Conservation (phyloP, 1,140 invertebrate genomes). For the Colletes latitarsis region DNA sequence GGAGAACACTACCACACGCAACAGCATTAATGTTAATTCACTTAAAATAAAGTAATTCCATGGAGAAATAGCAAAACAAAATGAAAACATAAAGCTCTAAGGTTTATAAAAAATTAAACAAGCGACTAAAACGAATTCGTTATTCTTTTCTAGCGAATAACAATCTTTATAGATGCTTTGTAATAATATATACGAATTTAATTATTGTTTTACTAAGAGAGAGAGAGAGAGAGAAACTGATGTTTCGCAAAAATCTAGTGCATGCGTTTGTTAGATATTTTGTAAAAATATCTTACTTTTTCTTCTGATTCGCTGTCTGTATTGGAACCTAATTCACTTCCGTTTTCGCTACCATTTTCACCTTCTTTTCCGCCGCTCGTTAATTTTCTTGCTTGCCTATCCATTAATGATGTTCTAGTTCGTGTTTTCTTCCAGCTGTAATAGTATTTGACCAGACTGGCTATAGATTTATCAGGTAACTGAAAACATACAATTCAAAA, state of each 20-base stretch:
- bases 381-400: slow-evolving; percentile 90
- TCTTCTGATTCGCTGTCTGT: slow-evolving; percentile 94
- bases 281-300: slow-evolving; percentile 86
- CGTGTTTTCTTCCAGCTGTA: slow-evolving; percentile 99
- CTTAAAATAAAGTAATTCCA: slow-evolving; percentile 22
- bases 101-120: slow-evolving; percentile 16
- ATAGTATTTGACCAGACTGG: slow-evolving; percentile 98
- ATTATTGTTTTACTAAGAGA: slow-evolving; percentile 10
- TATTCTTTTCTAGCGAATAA: slow-evolving; percentile 13
- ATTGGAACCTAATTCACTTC: slow-evolving; percentile 88
- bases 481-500: slow-evolving; percentile 76
- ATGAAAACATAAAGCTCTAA: slow-evolving; percentile 20
- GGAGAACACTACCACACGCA: slow-evolving; percentile 45
- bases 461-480: slow-evolving; percentile 98
- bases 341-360: slow-evolving; percentile 89
- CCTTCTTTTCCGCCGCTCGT: slow-evolving; percentile 82
- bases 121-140: slow-evolving; percentile 34
- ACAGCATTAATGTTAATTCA: slow-evolving; percentile 37
- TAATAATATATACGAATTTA: not conserved
- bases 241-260: slow-evolving; percentile 17
- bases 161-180: slow-evolving; percentile 17
- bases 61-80: slow-evolving; percentile 20
- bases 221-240: slow-evolving; percentile 35
- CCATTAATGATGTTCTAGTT: slow-evolving; percentile 95
- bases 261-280: slow-evolving; percentile 57